phyloP scores from a whole-genome alignment of 2,888 invertebrate genomes.

The Piscicola geometra region DNA sequence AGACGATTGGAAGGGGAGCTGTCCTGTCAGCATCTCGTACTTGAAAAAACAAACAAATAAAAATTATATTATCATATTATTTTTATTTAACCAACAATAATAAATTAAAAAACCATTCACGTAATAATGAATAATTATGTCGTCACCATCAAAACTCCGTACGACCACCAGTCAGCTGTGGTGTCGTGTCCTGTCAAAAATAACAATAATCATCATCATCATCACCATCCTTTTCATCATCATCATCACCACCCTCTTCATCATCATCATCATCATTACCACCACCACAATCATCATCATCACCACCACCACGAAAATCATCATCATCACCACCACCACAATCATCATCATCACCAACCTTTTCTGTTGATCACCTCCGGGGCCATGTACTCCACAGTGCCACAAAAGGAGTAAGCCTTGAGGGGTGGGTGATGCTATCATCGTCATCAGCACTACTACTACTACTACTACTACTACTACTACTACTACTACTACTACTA shows the following conservation, averaged over 20 bases:
- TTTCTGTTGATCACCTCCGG: slow-evolving; percentile 81
- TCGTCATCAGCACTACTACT: no score
- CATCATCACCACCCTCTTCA: slow-evolving; percentile 27
- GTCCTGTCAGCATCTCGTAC: slow-evolving; percentile 99
- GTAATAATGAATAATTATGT: background rate
- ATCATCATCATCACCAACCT: no score
- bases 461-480: slow-evolving; percentile 29
- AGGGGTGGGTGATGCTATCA: no score
- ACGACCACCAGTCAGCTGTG: slow-evolving; percentile 99
- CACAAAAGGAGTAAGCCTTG: slow-evolving; percentile 85
- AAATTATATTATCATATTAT: background rate
- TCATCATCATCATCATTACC: slow-evolving; percentile 32
- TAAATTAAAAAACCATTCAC: background rate
- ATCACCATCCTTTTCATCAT: slow-evolving; percentile 18
- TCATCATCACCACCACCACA: no score
- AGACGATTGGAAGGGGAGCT: slow-evolving; percentile 90
- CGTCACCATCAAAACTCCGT: slow-evolving; percentile 86
- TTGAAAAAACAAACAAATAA: slow-evolving; percentile 41
- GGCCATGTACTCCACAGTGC: slow-evolving; percentile 84
- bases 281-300: slow-evolving; percentile 24
- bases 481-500: slow-evolving; percentile 34
- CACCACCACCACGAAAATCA: background rate
- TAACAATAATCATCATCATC: slow-evolving; percentile 27
- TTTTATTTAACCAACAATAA: background rate
- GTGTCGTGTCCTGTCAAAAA: slow-evolving; percentile 68